Evolutionary conservation across 2,113 vertebrate species (phyloP), one percentile per base, ranked within the genome.

Genomic region (Caretta caretta): DNA sequence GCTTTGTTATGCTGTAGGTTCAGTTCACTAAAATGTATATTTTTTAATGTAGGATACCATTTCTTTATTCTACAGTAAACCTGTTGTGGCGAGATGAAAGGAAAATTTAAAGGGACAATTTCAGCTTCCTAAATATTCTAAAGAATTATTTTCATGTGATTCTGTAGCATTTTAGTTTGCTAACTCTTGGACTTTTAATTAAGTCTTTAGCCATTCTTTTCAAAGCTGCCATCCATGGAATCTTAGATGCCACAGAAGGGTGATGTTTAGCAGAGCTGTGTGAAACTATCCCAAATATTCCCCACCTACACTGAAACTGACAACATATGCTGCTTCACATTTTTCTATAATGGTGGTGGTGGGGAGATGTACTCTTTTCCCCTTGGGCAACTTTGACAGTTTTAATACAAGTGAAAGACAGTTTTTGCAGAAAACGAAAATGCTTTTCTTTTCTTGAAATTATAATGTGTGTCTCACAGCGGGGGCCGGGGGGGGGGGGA

Each of bases 111-210:
- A 97, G 90, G 96, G 81, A 89, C 72, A 80, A 17, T 93, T 96
- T 96, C 96, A 96, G 69, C 91, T 97, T 97, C 92, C 88, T 97
- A 97, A 98, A 97, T 96, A 97, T 93, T 96, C 91, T 95, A 35
- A 90, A 86, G 87, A 84, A 93, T 96, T 91, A 80, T 88, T 96
- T 96, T 93, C 95, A 95, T 96, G 11, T 84, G 85, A 92, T 97
- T 97, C 97, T 97, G 48, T 46, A 97, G 94, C 93, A 96, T 96
- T 97, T 97, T 93, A 92, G 87, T 95, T 96, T 97, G 85, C 94
- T 97, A 98, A 97, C 96, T 98, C 97, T 93, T 94, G 96, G 89
- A 65, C 86, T 98, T 98, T 98, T 98, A 98, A 98, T 98, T 98
- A 98, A 98, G 97, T 98, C 97, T 92, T 97, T 98, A 96, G 97